Evolutionary conservation across 1,140 invertebrate genomes (phyloP).

Genomic region (Drosophila micromelanica): DNA sequence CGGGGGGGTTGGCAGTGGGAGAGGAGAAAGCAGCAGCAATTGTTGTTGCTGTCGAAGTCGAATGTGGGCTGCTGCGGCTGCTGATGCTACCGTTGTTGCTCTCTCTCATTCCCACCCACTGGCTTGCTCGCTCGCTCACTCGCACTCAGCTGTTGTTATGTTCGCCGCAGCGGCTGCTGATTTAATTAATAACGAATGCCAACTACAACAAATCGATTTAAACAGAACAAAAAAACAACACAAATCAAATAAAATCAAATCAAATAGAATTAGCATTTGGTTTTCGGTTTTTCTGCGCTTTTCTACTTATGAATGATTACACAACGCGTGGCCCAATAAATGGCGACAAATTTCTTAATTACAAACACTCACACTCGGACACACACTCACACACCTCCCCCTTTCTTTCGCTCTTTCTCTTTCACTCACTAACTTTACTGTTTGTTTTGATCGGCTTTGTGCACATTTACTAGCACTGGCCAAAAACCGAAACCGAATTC

Average conservation of each 20-base stretch:
- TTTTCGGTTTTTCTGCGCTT: conserved; percentile 1
- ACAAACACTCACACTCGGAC: conserved; percentile 11
- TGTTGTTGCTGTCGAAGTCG: conserved; percentile 42
- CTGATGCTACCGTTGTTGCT: conserved; percentile 12
- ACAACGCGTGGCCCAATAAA: conserved; percentile 48
- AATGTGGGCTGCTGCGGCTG: conserved; percentile 43
- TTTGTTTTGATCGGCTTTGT: conserved; percentile 42
- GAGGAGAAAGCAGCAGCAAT: conserved; percentile 3
- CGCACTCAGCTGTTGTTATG: conserved; percentile 38
- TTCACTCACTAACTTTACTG: not conserved
- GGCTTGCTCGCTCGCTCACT: conserved; percentile 18
- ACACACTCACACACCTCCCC: not conserved
- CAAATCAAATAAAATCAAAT: conserved; percentile 57
- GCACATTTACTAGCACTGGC: conserved; percentile 26
- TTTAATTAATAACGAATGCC: conserved; percentile 82
- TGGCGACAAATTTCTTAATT: conserved; percentile 34
- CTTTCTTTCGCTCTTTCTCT: not conserved
- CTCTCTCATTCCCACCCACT: conserved; percentile 40
- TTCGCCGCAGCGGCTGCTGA: conserved; percentile 50
- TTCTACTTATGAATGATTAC: conserved; percentile 53
- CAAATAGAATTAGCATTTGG: conserved; percentile 65
- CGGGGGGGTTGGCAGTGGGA: not conserved
- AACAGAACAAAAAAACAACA: conserved; percentile 45
- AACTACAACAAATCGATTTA: conserved; percentile 81
- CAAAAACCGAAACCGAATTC: conserved; percentile 1